Evolutionary conservation across 2,797 vertebrate species (phyloP), one percentile per base, ranked within the genome.

Genomic region (Knipowitschia caucasica): DNA sequence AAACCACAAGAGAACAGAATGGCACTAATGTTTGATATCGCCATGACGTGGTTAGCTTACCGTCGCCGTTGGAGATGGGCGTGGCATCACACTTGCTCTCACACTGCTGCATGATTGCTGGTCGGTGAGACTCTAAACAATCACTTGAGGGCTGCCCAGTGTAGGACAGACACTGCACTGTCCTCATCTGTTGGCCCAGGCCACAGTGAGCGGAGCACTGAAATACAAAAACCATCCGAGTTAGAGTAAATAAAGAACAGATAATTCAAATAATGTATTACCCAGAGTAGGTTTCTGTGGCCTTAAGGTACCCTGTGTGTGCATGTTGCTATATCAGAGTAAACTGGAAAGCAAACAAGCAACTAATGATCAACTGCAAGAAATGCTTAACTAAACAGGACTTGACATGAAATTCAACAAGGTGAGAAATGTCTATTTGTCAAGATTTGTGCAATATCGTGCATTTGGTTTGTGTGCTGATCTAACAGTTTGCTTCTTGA

Each of bases 171-270:
- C 96, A 99, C 77, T 95, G 94, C 29, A 99, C 95, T 3, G 91
- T 93, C 81, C 97, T 81, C 92, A 95, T 94, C 79, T 98, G 95
- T 85, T 98, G 97, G 23, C 97, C 97, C 56, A 99, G 89, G 71
- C 96, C 95, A 67, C 97, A 99, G 35, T 97, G 95, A n/a, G 96
- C 95, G 45, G 97, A 99, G 71, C 96, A 99, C 96, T 99, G 80
- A 3, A 42, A 71, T 43, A 64, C 9, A 47, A 12, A n/a, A 6
- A 31, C 27, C 25, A 53, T 33, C 9, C 38, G 31, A 58, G 1
- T 20, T 35, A 8, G 3, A 26, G 18, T 30, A 36, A 73, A 62
- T 14, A 21, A 63, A 31, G 49, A 54, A 18, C 57, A 38, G 57
- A 23, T 21, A 50, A 15, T 38, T 33, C 20, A 15, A 38, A 7